These are phyloP conservation scores for Dasysyrphus albostriatus DNA, from an alignment of 2,888 invertebrate genomes.

Conservation along the genomic window DNA sequence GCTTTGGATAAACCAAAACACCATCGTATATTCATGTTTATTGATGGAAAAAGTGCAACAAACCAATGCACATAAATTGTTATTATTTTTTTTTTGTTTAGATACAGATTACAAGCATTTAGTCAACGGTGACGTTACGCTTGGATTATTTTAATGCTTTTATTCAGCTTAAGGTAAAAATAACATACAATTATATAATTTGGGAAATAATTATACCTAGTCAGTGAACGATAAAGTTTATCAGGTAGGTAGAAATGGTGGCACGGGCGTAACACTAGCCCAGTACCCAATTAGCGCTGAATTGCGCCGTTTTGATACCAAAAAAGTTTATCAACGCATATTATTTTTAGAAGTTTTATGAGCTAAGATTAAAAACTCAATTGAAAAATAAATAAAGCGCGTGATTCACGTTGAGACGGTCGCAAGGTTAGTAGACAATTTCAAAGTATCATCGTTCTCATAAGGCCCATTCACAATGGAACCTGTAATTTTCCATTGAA, in stretches of 20 bases:
- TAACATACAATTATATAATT: neutral
- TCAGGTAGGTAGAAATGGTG: no score
- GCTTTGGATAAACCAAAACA: neutral
- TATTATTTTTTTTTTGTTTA: neutral
- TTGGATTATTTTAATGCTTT: neutral
- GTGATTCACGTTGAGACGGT: no score
- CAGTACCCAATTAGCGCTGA: no score
- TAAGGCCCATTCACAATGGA: no score
- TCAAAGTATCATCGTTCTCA: no score
- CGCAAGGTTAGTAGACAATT: no score
- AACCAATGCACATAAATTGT: neutral
- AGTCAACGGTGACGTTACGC: constrained; percentile 12
- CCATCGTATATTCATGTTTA: neutral
- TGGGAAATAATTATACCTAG: neutral
- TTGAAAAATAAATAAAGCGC: no score
- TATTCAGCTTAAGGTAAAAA: neutral
- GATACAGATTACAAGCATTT: neutral
- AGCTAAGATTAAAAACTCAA: no score
- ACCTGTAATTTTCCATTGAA: no score
- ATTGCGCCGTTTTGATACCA: no score
- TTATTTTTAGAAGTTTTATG: no score
- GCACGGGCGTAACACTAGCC: no score
- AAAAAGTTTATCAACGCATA: neutral
- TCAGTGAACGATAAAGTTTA: neutral
- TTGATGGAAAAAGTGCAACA: constrained; percentile 5